Evolutionary conservation across 2,797 vertebrate species (phyloP), one percentile per base, ranked within the genome.

Genomic region (Halcyon leucocephala): DNA sequence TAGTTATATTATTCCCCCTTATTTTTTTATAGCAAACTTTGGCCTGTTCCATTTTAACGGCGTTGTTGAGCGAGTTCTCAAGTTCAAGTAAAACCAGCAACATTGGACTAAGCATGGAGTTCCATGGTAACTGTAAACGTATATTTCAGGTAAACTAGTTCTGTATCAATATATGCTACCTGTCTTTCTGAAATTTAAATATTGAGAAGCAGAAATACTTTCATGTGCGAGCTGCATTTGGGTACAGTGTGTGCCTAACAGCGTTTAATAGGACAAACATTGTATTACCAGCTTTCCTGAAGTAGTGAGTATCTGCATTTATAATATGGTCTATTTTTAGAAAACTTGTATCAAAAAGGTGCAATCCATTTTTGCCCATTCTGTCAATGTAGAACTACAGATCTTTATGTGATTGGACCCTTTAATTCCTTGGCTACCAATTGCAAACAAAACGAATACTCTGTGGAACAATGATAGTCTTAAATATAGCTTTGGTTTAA

Each of bases 61-160:
- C 99, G 21, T 97, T 99, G 73, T 98, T 99, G 97, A 99, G 99
- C 15, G 99, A 99, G 97, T 99, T 99, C 98, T 99, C 99, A 97
- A 99, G 99, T 98, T 99, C 99, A 97, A 99, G 98, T 97, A 99
- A 99, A 98, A 99, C 99, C 97, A 99, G 99, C 98, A 99, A 99
- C 98, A 99, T 99, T 92, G 99, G 99, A 94, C 98, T 99, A 96
- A 99, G 99, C 97, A 99, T 99, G 99, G 99, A 99, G 98, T 99
- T 99, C 93, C 99, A 99, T 39, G 99, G 99, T 91, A 99, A 99
- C 98, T 99, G 99, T 98, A 99, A 99, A 97, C 98, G 99, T 76
- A 94, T 99, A 86, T 99, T 99, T 97, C 99, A 99, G 99, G 99
- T 99, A 96, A 96, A 82, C 31, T 82, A 80, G 64, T 80, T 84